A percentile compares a stretch with the other conserved stretches of the same genome.
Conservation (phyloP, 2,113 vertebrate species). For the Lampris megalopsis region DNA sequence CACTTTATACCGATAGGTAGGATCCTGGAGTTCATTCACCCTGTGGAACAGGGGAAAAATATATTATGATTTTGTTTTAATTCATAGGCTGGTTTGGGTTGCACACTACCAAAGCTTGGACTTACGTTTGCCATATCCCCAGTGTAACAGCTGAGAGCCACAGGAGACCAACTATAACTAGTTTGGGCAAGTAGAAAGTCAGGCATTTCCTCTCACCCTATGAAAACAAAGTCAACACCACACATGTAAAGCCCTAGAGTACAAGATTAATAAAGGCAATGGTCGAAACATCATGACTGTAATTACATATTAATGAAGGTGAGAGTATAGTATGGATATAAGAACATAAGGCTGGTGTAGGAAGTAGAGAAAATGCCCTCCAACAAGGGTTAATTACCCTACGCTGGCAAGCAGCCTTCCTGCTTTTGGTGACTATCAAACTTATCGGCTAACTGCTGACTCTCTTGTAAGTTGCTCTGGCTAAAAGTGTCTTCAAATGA, state of each 20-base stretch:
- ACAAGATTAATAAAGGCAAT: neutral
- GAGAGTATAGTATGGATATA: no score
- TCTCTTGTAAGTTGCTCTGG: no score
- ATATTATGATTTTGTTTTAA: neutral
- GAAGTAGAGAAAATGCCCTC: no score
- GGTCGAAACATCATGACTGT: neutral
- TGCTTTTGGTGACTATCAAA: no score
- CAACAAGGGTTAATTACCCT: no score
- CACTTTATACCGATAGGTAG: slow-evolving; percentile 93
- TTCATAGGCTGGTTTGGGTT: neutral
- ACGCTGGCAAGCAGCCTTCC: no score
- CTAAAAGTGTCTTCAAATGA: no score
- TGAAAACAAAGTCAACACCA: slow-evolving; percentile 2
- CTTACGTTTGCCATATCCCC: slow-evolving; percentile 99
- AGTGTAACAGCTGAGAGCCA: slow-evolving; percentile 94
- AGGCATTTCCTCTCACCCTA: slow-evolving; percentile 94
- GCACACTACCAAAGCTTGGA: slow-evolving; percentile 10
- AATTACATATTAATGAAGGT: no score
- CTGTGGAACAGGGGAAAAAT: slow-evolving; percentile 71
- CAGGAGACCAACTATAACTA: slow-evolving; percentile 92
- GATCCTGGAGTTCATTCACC: slow-evolving; percentile 93
- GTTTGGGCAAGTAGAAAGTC: slow-evolving; percentile 95
- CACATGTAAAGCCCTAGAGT: neutral
- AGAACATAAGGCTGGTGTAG: no score
- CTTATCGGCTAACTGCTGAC: no score